A percentile compares a stretch with the other conserved stretches of the same genome.
Conservation (phyloP, 1,140 invertebrate genomes). For the Catajapyx aquilonaris region DNA sequence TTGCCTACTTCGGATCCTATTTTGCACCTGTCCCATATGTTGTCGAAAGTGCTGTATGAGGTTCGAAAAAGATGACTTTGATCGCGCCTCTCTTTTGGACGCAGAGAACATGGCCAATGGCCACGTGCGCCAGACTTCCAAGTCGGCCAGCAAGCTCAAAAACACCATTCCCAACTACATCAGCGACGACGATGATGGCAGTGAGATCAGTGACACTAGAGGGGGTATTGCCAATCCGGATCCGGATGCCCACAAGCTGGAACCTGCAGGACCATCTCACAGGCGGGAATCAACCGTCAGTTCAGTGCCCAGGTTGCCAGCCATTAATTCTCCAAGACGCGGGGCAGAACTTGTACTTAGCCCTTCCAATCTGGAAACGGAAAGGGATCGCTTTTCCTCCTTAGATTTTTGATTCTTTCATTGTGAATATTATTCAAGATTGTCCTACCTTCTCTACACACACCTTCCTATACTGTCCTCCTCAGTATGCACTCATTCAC, state of each 20-base stretch:
- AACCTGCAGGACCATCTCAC: neutral
- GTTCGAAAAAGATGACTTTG: slow-evolving; percentile 3
- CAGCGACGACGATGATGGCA: neutral
- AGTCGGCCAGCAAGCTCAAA: neutral
- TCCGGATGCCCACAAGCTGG: slow-evolving; percentile 1
- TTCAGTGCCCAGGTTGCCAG: neutral
- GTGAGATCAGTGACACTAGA: neutral
- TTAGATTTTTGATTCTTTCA: too few species aligned
- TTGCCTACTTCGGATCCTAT: slow-evolving; percentile 13
- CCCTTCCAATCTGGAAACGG: too few species aligned
- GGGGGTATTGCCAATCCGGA: slow-evolving; percentile 1
- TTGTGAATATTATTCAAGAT: too few species aligned
- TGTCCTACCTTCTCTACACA: too few species aligned
- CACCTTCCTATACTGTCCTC: too few species aligned
- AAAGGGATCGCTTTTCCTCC: too few species aligned
- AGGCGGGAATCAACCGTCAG: neutral
- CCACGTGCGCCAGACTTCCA: neutral
- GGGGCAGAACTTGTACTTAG: neutral
- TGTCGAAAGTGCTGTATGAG: slow-evolving; percentile 7
- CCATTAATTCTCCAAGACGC: neutral
- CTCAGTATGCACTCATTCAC: too few species aligned
- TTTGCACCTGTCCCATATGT: slow-evolving; percentile 12
- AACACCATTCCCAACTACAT: neutral
- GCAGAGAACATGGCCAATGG: neutral
- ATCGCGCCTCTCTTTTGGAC: slow-evolving; percentile 1